Evolutionary conservation across 2,113 vertebrate genomes (phyloP).

Genomic region (Halcyon senegalensis): DNA sequence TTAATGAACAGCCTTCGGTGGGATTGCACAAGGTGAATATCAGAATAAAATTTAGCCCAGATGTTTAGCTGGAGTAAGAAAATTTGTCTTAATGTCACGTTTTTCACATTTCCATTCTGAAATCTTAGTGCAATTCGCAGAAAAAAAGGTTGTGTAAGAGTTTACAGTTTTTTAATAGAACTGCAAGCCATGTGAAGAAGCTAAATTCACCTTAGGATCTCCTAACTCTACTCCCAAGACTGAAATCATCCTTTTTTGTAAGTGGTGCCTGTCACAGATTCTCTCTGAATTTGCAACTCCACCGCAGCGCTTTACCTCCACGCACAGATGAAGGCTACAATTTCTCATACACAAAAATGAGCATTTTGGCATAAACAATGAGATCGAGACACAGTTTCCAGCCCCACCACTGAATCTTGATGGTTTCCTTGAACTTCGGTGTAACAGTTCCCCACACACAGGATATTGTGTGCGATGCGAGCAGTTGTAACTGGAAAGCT

Average conservation of each 20-base stretch:
- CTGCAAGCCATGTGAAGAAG: not conserved
- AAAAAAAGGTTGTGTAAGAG: not conserved
- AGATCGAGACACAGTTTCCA: conserved; percentile 70
- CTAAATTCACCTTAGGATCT: not conserved
- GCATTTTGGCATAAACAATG: conserved; percentile 68
- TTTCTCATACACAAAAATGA: conserved; percentile 51
- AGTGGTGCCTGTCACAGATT: not conserved
- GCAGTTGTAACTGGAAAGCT: conserved; percentile 48
- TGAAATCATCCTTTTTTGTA: not conserved
- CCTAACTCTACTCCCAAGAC: not conserved
- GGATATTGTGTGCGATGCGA: conserved; percentile 52
- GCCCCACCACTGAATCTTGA: conserved; percentile 56
- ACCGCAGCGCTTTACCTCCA: conserved; percentile 30
- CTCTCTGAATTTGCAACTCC: not conserved
- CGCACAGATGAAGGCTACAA: conserved; percentile 9
- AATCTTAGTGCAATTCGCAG: not conserved
- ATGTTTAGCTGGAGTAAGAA: not conserved
- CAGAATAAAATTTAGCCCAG: conserved; percentile 14
- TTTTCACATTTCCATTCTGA: conserved; percentile 19
- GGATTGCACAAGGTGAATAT: conserved; percentile 12
- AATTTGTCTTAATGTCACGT: not conserved
- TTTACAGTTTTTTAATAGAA: not conserved
- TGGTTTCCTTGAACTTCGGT: conserved; percentile 65
- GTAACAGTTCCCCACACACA: conserved; percentile 68
- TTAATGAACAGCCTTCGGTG: conserved; percentile 10